Base-by-base conservation (phyloP, 2,113 vertebrate species). In the Danio rerio region DNA sequence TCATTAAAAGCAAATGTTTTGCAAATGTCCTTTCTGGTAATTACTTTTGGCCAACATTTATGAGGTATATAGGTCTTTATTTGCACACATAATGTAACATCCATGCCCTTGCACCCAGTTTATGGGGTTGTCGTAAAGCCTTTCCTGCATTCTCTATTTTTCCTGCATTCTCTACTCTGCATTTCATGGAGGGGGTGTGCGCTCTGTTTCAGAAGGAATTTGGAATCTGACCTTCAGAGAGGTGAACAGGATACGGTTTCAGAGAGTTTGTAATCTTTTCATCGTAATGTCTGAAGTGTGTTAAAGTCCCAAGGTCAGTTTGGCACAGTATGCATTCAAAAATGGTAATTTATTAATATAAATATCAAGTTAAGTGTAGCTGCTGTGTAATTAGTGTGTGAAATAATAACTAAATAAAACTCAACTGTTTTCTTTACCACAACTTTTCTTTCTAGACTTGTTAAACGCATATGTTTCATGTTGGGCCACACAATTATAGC, bases 151-250 rank as follows among this genome's bases (percentile, higher is more conserved):
- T 21, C 50, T 86, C 71, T n/a, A n/a, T n/a, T n/a, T 40, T 81
- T 78, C 50, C 62, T 80, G 49, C 69, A 12, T 12, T 21, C 50
- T 86, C 71, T n/a, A 77, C 65, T 77, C 80, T 80, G 81, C 63
- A 42, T 65, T 65, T 40, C 40, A 68, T 42, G 78, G n/a, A 42
- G 13, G 53, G 61, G 61, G 43, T 5, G 63, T 56, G 20, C 31
- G 13, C 15, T 53, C 53, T 75, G 70, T 68, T 81, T 73, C 71
- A 73, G 77, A 15, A 80, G 86, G 77, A 82, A 85, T 85, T 81
- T 83, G 65, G 72, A 83, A 83, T 87, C 55, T 85, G 78, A 83
- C 86, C 83, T 83, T 85, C 72, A 16, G 9, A 80, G 62, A 81
- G 86, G 78, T 78, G 59, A 83, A 73, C 45, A 55, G 42, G 50